Percentiles rank a stretch among this genome's conserved stretches.
These are phyloP conservation scores for Columba guinea DNA, from an alignment of 2,797 vertebrate genomes.

Conservation along the genomic window DNA sequence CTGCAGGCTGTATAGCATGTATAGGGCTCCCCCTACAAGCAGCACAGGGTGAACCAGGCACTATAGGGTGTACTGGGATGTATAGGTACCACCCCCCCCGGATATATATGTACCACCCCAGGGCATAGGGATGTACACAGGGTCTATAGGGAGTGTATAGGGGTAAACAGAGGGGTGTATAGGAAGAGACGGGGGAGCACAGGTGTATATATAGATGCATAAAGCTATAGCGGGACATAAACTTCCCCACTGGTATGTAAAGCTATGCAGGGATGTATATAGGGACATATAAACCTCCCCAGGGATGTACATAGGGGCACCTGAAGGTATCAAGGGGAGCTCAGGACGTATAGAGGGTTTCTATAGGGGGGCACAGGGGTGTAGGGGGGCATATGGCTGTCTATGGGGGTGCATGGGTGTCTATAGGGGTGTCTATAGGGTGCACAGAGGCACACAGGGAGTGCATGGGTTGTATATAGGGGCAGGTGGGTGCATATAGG, in stretches of 20 bases:
- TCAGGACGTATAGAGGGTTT: too few species aligned
- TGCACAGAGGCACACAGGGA: too few species aligned
- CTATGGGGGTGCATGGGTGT: neutral
- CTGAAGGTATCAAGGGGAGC: neutral
- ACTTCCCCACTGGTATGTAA: too few species aligned
- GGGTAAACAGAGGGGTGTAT: too few species aligned
- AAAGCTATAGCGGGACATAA: too few species aligned
- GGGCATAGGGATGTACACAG: neutral
- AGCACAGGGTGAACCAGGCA: too few species aligned
- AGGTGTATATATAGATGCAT: too few species aligned
- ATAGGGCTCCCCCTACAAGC: neutral
- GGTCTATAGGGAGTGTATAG: too few species aligned
- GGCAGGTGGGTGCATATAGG: neutral
- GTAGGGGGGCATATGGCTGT: neutral
- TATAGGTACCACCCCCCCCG: neutral
- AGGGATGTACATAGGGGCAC: neutral
- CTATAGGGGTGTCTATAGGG: neutral
- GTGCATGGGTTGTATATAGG: too few species aligned
- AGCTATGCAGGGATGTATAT: too few species aligned
- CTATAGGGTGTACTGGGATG: neutral
- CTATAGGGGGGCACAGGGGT: neutral
- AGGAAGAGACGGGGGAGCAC: too few species aligned
- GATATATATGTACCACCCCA: neutral
- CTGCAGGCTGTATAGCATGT: neutral
- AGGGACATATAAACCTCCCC: neutral